These are phyloP conservation scores for Euwallacea similis DNA, from an alignment of 1,140 invertebrate genomes.

Conservation along the genomic window DNA sequence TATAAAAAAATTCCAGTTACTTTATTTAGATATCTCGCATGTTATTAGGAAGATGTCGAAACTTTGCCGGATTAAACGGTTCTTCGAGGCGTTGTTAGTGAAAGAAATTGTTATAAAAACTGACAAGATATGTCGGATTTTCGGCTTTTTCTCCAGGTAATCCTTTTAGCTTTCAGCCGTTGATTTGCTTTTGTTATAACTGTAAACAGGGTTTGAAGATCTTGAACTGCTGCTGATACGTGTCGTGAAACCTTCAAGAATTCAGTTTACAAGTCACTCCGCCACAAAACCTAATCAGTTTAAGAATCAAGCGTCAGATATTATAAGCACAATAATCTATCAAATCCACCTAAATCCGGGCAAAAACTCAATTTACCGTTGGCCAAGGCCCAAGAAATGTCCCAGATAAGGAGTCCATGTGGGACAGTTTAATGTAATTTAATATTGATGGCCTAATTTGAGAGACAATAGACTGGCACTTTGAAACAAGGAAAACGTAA, in stretches of 20 bases:
- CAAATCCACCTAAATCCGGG: no score
- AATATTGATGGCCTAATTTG: background rate
- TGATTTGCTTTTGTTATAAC: conserved; percentile 1
- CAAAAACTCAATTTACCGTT: no score
- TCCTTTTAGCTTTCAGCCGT: conserved; percentile 24
- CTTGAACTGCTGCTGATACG: no score
- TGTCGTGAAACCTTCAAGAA: no score
- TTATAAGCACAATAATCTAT: no score
- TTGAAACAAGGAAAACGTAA: background rate
- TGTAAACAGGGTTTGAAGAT: no score
- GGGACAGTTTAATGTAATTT: background rate
- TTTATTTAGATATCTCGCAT: conserved; percentile 30
- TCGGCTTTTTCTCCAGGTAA: conserved; percentile 16
- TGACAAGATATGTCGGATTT: conserved; percentile 28
- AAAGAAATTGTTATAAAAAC: conserved; percentile 21
- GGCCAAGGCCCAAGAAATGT: background rate
- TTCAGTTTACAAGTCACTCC: no score
- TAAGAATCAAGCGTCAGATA: no score
- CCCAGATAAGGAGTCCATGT: background rate
- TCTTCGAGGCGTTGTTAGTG: conserved; percentile 20
- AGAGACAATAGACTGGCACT: background rate
- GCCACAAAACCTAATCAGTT: no score
- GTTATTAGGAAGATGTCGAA: conserved; percentile 33
- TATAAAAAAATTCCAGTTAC: conserved; percentile 22
- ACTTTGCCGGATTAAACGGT: conserved; percentile 31